phyloP scores from a whole-genome alignment of 2,888 invertebrate genomes.

The Adelognathus sp. region DNA sequence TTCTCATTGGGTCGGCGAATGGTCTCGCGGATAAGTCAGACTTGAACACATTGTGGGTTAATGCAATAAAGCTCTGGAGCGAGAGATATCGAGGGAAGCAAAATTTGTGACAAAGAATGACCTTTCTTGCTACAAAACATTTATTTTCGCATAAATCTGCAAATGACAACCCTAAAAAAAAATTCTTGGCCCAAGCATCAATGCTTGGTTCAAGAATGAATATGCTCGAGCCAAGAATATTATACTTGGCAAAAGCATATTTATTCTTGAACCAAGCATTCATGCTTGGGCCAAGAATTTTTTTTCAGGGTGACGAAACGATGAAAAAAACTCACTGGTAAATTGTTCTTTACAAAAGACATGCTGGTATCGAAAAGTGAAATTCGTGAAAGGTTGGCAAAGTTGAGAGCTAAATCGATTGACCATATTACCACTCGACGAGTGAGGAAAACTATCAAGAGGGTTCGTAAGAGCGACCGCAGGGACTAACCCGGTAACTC shows the following conservation, averaged over 20 bases:
- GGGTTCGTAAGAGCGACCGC: conserved; percentile 56
- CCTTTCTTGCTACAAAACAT: background rate
- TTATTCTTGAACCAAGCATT: too few relatives aligned
- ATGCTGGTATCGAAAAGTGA: too few relatives aligned
- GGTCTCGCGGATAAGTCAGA: conserved; percentile 38
- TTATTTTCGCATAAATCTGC: background rate
- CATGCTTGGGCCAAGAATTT: too few relatives aligned
- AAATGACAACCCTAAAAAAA: too few relatives aligned
- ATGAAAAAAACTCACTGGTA: too few relatives aligned
- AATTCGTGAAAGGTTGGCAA: background rate
- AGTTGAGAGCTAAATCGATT: background rate
- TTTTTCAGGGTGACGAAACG: too few relatives aligned
- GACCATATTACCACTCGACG: background rate
- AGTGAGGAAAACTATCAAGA: conserved; percentile 20
- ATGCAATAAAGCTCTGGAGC: conserved; percentile 56
- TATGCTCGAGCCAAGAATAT: too few relatives aligned
- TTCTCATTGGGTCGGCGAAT: conserved; percentile 18
- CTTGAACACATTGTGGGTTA: conserved; percentile 61
- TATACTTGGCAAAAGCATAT: too few relatives aligned
- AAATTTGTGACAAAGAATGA: background rate
- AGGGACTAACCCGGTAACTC: conserved; percentile 61
- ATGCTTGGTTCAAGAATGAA: too few relatives aligned
- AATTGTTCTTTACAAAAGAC: too few relatives aligned
- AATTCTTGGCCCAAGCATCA: too few relatives aligned
- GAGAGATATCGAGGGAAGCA: conserved; percentile 37